These are phyloP conservation scores for Bugulina stolonifera DNA, from an alignment of 2,888 invertebrate species.

Conservation along the genomic window DNA sequence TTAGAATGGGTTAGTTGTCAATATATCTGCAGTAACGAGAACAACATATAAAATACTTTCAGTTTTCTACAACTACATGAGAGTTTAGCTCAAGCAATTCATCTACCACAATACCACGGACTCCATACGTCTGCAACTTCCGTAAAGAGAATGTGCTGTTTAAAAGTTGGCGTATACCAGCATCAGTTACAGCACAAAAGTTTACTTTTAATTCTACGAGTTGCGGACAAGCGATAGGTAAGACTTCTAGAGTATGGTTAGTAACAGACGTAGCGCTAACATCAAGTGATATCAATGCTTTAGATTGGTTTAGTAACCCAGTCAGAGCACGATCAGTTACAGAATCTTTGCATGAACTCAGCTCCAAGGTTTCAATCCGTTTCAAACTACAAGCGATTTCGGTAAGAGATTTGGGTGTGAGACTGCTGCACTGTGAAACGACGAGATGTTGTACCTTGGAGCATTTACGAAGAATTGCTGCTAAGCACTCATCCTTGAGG, in stretches of 20 bases:
- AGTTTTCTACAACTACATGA: background rate
- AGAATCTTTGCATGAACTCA: constrained; percentile 15
- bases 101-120: background rate
- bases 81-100: background rate
- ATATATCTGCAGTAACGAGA: no score
- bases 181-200: constrained; percentile 2
- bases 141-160: background rate
- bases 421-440: background rate
- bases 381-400: background rate
- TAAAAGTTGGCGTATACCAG: background rate
- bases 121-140: background rate
- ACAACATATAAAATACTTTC: no score
- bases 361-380: background rate
- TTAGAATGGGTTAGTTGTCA: no score
- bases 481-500: constrained; percentile 32
- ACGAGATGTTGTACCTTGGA: background rate
- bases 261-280: constrained; percentile 3
- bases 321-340: background rate
- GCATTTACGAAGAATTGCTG: constrained; percentile 33
- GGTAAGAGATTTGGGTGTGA: constrained; percentile 1
- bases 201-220: background rate
- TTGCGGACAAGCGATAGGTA: background rate
- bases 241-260: background rate
- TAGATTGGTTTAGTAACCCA: background rate
- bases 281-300: background rate